Conservation (phyloP, 2,113 vertebrate species). For the Aspidoscelis tigris region DNA sequence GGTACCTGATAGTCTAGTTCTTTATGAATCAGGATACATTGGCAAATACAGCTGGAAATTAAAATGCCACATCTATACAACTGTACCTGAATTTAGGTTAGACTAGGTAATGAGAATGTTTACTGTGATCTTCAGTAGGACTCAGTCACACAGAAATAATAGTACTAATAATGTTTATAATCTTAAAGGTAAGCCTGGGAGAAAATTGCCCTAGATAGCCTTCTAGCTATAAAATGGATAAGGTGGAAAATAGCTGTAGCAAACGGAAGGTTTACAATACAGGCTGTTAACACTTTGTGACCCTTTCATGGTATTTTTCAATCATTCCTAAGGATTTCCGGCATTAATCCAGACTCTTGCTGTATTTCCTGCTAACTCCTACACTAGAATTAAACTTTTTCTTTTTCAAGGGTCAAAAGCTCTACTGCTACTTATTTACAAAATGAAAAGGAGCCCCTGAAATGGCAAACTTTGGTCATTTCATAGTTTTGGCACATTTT, state of each 20-base stretch:
- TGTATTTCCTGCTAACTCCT: neutral
- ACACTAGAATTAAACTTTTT: too few species aligned
- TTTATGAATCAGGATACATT: too few species aligned
- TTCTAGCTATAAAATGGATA: neutral
- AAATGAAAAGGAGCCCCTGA: too few species aligned
- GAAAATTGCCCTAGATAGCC: neutral
- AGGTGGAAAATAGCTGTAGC: neutral
- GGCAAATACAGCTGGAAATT: too few species aligned
- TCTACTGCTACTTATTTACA: too few species aligned
- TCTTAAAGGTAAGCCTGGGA: neutral
- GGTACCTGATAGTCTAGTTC: too few species aligned
- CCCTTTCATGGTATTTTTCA: slow-evolving; percentile 6
- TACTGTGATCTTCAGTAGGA: neutral
- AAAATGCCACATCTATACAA: neutral
- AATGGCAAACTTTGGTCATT: too few species aligned
- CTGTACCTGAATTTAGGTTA: neutral
- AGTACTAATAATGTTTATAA: neutral
- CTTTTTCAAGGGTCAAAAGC: too few species aligned
- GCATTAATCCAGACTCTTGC: neutral
- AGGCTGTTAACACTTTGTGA: neutral
- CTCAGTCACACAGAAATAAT: neutral
- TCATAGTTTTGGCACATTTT: too few species aligned
- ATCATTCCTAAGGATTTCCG: too few species aligned
- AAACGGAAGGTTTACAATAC: neutral
- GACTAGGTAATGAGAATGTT: too few species aligned